Evolutionary conservation across 2,113 vertebrate genomes (phyloP).

Genomic region (Rousettus leschenaultii): DNA sequence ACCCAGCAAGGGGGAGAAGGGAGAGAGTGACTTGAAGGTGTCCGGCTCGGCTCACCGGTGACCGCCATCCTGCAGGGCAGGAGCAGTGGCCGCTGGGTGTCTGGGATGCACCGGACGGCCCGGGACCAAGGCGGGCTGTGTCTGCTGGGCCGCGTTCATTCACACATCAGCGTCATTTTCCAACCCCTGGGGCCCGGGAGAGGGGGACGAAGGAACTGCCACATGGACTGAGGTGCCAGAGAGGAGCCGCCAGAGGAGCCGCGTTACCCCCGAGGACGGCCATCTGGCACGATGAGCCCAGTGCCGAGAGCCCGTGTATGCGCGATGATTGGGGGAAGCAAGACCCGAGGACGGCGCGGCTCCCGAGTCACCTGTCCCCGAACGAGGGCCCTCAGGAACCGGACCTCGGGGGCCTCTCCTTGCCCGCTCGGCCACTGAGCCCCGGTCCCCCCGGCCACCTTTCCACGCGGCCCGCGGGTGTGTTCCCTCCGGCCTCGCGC

Average conservation of each 20-base stretch:
- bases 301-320: rapidly evolving
- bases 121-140: rapidly evolving
- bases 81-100: no score
- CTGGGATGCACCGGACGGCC: not conserved
- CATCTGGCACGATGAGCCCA: rapidly evolving
- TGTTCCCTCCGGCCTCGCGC: not conserved
- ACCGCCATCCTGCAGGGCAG: not conserved
- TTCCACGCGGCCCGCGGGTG: rapidly evolving
- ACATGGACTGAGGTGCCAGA: not conserved
- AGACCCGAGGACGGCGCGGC: rapidly evolving
- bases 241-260: no score
- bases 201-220: no score
- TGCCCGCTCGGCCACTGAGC: not conserved
- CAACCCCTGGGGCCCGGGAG: not conserved
- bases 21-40: rapidly evolving
- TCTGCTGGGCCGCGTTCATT: not conserved
- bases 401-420: no score
- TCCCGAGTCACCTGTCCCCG: rapidly evolving
- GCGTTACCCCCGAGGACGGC: not conserved
- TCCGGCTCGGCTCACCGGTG: not conserved
- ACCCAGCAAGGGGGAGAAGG: not conserved
- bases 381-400: rapidly evolving
- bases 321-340: not conserved
- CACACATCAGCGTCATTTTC: not conserved
- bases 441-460: no score